Evolutionary conservation across 2,113 vertebrate species (phyloP).

Genomic region (Miniopterus natalensis): DNA sequence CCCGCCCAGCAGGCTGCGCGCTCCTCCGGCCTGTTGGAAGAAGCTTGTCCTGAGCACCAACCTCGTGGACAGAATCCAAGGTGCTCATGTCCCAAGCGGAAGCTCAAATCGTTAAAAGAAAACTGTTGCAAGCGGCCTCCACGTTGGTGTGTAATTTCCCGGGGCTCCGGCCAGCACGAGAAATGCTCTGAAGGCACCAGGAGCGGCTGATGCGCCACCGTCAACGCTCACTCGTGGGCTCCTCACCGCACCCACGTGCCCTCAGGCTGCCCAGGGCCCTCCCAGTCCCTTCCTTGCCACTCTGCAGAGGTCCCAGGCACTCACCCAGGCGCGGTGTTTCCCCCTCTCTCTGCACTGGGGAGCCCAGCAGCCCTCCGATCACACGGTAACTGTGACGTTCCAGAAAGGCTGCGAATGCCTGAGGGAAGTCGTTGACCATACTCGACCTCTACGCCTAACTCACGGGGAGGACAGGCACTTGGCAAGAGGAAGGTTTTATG

Average conservation of each 20-base stretch:
- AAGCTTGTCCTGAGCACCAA: background rate
- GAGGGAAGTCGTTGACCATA: background rate
- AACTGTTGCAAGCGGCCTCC: background rate
- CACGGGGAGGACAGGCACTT: background rate
- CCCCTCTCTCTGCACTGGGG: background rate
- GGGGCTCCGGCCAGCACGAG: background rate
- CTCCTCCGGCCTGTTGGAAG: background rate
- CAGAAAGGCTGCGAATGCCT: background rate
- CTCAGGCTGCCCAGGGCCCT: background rate
- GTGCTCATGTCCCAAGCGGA: constrained; percentile 9
- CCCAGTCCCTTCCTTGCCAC: background rate
- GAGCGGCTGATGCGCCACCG: background rate
- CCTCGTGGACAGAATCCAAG: constrained; percentile 57
- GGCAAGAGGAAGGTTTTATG: background rate
- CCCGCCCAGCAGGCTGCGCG: background rate
- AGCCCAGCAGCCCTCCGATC: background rate
- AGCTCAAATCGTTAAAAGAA: constrained; percentile 33
- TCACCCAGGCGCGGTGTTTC: background rate
- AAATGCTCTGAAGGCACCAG: background rate
- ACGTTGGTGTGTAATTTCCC: background rate
- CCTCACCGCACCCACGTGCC: rapidly evolving
- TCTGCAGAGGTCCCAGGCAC: background rate
- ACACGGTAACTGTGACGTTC: background rate
- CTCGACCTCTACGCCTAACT: background rate
- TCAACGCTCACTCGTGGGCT: rapidly evolving